Evolutionary conservation across 2,888 invertebrate genomes (phyloP), one percentile per base, ranked within the genome.

Genomic region (Itoplectis maculator): DNA sequence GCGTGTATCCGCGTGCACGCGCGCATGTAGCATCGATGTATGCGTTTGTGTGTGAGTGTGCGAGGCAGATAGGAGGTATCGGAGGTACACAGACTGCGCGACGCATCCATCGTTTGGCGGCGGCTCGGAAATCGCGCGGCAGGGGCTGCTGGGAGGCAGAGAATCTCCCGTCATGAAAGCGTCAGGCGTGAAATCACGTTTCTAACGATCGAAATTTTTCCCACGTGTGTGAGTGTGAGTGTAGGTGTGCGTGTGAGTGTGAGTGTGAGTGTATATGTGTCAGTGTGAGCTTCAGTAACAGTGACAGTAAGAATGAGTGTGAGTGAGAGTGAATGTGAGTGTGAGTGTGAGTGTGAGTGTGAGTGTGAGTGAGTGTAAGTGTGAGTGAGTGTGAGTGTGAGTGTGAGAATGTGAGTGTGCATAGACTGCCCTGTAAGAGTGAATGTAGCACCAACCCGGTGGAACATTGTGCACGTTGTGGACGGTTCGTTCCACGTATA

Each of bases 111-210:
- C 59, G 77, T 63, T 73, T 69, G 81, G 40, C 35, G 45, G 72
- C 35, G n/a, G 54, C 13, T 61, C 15, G 68, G 66, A 69, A 74
- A 80, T 74, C 47, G 74, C n/a, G n/a, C n/a, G n/a, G n/a, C n/a
- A n/a, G 70, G 29, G 77, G 35, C 74, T 9, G 69, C n/a, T n/a
- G n/a, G n/a, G 42, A 68, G 59, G 35, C 56, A 37, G 59, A 45
- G 73, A 40, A 69, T 74, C 42, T 51, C 75, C 45, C 70, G 87
- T 89, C 89, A 89, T 89, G 89, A 86, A 88, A 87, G 88, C 89
- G 88, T 85, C 87, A 83, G 88, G 88, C 89, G 89, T 90, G 89
- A 90, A 90, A 91, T 91, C 89, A 91, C 90, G 90, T 90, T 89
- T 90, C 89, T 90, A 89, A 90, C 89, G 88, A 90, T 89, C 87